Conservation (phyloP, 2,888 invertebrate species). For the Poecilus cupreus region DNA sequence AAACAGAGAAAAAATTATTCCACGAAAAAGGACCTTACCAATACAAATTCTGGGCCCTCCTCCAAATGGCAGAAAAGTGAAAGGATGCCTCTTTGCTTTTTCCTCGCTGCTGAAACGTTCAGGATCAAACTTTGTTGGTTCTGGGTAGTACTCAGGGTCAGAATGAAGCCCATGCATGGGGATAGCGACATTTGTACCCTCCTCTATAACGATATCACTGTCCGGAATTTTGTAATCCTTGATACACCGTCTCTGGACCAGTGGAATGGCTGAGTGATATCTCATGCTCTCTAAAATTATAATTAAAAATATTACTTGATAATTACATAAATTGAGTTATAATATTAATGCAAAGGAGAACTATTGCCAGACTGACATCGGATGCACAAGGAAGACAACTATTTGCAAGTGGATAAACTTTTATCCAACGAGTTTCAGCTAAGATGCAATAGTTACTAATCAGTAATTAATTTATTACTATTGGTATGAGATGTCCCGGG, state of each 20-base stretch:
- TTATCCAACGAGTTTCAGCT: too few relatives aligned
- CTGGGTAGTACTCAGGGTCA: too few relatives aligned
- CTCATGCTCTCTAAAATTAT: slow-evolving; percentile 10
- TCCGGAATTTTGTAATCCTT: slow-evolving; percentile 47
- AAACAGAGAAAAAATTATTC: too few relatives aligned
- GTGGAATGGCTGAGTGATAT: slow-evolving; percentile 22
- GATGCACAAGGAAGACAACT: too few relatives aligned
- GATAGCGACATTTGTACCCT: slow-evolving; percentile 67
- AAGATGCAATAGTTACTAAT: too few relatives aligned
- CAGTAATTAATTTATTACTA: too few relatives aligned
- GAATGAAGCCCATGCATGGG: slow-evolving; percentile 69
- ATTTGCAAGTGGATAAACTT: too few relatives aligned
- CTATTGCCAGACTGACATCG: too few relatives aligned
- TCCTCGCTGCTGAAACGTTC: slow-evolving; percentile 70
- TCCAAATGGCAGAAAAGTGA: slow-evolving; percentile 71
- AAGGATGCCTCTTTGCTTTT: slow-evolving; percentile 65
- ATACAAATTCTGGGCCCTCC: slow-evolving; percentile 72
- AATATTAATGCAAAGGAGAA: too few relatives aligned
- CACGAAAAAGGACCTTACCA: too few relatives aligned
- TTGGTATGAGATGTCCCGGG: too few relatives aligned
- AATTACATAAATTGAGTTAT: too few relatives aligned
- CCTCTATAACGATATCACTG: slow-evolving; percentile 64
- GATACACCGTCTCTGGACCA: slow-evolving; percentile 11
- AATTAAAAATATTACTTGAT: background rate
- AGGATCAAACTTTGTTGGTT: slow-evolving; percentile 72